Conservation (phyloP, 2,113 vertebrate species). For the Podarcis muralis region DNA sequence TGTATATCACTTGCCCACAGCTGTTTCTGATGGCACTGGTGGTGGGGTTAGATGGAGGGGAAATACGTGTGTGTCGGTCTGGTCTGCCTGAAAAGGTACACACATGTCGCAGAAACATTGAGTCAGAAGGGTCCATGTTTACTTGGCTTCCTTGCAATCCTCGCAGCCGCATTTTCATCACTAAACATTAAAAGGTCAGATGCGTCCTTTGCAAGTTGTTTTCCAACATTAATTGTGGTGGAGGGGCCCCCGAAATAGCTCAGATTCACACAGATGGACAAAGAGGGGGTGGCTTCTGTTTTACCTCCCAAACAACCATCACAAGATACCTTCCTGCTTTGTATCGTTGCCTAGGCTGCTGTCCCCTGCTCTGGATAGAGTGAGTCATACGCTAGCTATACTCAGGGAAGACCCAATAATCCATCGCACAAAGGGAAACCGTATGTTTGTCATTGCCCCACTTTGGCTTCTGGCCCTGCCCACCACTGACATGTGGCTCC, state of each 20-base stretch:
- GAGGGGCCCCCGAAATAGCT: not conserved
- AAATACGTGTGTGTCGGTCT: not conserved
- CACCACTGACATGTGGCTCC: no score
- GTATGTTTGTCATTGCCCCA: no score
- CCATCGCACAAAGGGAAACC: no score
- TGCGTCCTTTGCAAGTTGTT: slow-evolving; percentile 48
- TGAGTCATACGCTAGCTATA: not conserved
- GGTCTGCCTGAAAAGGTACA: slow-evolving; percentile 26
- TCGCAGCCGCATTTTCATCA: slow-evolving; percentile 51
- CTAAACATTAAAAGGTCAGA: slow-evolving; percentile 60
- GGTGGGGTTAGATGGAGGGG: not conserved
- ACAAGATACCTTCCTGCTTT: not conserved
- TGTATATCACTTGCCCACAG: not conserved
- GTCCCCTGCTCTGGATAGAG: not conserved
- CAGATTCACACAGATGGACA: not conserved
- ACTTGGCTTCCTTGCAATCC: slow-evolving; percentile 38
- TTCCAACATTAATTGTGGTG: slow-evolving; percentile 47
- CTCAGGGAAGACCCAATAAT: no score
- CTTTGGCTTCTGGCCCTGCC: no score
- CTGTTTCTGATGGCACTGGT: not conserved
- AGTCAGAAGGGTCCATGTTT: slow-evolving; percentile 47
- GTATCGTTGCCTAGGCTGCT: not conserved
- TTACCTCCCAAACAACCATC: no score
- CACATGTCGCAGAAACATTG: slow-evolving; percentile 33
- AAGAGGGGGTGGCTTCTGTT: not conserved